phyloP scores from a whole-genome alignment of 2,113 vertebrate genomes.

The Monopterus albus region DNA sequence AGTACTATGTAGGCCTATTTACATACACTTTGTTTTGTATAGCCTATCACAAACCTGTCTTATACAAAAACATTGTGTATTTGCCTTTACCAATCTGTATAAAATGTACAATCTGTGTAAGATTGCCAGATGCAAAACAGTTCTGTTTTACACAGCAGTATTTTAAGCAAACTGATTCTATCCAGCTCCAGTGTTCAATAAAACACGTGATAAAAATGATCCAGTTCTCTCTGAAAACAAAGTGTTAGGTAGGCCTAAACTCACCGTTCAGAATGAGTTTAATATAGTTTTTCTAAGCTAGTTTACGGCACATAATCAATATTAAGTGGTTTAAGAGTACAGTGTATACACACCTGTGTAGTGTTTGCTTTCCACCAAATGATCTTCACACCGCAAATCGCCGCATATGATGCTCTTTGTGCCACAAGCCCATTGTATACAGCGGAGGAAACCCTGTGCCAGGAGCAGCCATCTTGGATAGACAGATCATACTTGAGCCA shows the following conservation, averaged over 20 bases:
- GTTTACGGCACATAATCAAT: too few species aligned
- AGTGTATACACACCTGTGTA: slow-evolving; percentile 44
- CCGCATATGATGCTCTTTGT: slow-evolving; percentile 77
- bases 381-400: slow-evolving; percentile 39
- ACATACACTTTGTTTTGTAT: not conserved
- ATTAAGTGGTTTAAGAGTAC: not conserved
- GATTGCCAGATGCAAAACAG: not conserved
- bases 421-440: slow-evolving; percentile 82
- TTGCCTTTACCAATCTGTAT: not conserved
- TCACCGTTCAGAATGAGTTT: not conserved
- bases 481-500: slow-evolving; percentile 76
- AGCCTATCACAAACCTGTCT: not conserved
- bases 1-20: not conserved
- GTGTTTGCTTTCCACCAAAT: slow-evolving; percentile 37
- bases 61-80: not conserved
- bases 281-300: too few species aligned
- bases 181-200: not conserved
- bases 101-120: too few species aligned
- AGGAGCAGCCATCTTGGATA: slow-evolving; percentile 90
- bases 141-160: too few species aligned
- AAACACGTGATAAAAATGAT: too few species aligned
- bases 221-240: not conserved
- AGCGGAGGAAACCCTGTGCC: slow-evolving; percentile 92
- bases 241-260: too few species aligned
- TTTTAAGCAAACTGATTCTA: not conserved